Evolutionary conservation across 2,113 vertebrate species (phyloP), one percentile per base, ranked within the genome.

Genomic region (Caranx ignobilis): DNA sequence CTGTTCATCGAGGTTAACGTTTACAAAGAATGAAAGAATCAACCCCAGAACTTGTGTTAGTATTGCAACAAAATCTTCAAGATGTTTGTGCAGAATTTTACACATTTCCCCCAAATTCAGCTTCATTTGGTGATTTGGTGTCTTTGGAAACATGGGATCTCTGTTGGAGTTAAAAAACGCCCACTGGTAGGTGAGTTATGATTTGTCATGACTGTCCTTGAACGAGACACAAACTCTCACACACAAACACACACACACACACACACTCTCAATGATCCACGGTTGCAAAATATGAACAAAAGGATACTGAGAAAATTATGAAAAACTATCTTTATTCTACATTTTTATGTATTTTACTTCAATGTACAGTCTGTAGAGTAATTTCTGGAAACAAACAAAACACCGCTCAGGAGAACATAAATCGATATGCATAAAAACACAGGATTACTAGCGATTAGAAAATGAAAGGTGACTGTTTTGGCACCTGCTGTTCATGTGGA

Each of bases 311-410:
- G 56, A 75, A 63, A 75, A 73, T 57, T 91, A 89, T 91, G 83
- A 90, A 91, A 94, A 93, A 95, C 89, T 90, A 91, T 81, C 72
- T 95, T 95, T 95, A 95, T 94, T 95, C 79, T 91, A 94, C 90
- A 94, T 92, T 88, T 85, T 73, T 86, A 83, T 89, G 85, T 80
- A 62, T 91, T 91, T 87, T 87, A 79, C 60, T 26, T 78, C 74
- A 88, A 79, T 89, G 72, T 91, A 92, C 87, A 94, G 45, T 79
- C 69, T 88, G 71, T 84, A 87, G 75, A 76, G 77, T 80, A 21
- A 79, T 62, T 87, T 90, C 57, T 85, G 75, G 76, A 87, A 87
- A 91, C 79, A 87, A 93, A 87, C 80, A 87, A 89, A 93, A 87
- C 71, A 79, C 64, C 76, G 64, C 82, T 73, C 47, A 45, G 45